phyloP scores from a whole-genome alignment of 2,113 vertebrate genomes.

The Cinclus mexicanus region DNA sequence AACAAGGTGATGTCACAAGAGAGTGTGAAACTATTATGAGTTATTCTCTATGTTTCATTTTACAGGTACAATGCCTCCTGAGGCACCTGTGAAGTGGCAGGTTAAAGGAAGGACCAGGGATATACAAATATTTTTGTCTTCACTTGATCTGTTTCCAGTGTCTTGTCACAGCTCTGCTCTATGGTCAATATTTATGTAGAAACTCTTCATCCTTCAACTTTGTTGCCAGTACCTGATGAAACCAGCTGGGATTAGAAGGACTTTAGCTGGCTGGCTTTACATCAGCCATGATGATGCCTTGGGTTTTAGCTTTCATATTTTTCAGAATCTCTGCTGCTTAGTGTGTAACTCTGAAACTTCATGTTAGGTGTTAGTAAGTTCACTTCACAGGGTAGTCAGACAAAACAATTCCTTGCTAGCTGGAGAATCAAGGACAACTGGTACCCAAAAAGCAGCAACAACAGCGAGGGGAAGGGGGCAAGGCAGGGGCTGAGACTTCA shows the following conservation, averaged over 20 bases:
- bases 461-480: too few relatives aligned
- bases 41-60: neutral
- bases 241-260: neutral
- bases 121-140: neutral
- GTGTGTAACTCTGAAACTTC: too few relatives aligned
- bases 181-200: fast-evolving
- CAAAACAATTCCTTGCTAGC: too few relatives aligned
- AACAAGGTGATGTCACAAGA: neutral
- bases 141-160: neutral
- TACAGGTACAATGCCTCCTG: neutral
- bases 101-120: neutral
- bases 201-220: neutral
- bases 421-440: too few relatives aligned
- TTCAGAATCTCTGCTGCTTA: too few relatives aligned
- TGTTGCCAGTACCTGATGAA: neutral
- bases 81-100: neutral
- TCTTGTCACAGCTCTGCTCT: neutral
- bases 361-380: too few relatives aligned
- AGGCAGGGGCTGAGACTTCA: too few relatives aligned
- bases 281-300: neutral
- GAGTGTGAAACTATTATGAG: neutral
- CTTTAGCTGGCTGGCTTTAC: neutral
- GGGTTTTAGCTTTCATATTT: too few relatives aligned
- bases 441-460: too few relatives aligned
- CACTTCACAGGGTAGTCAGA: too few relatives aligned